Evolutionary conservation across 2,113 vertebrate genomes (phyloP), one percentile per base, ranked within the genome.

Genomic region (Pardalotus punctatus): DNA sequence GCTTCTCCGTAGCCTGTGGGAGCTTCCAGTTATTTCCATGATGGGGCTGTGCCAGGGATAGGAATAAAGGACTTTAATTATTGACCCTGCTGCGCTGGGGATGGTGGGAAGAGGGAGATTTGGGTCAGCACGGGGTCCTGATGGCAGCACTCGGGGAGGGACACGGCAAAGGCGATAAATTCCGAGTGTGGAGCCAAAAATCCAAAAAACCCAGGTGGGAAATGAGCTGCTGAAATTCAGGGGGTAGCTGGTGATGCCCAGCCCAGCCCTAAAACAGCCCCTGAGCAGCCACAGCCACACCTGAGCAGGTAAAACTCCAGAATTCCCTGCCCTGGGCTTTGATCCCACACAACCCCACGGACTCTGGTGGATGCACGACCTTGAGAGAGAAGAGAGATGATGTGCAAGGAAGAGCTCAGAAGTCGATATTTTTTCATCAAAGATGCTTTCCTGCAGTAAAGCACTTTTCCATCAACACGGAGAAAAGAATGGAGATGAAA

Each of bases 61-160:
- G 76, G 58, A 76, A 79, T 56, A 79, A 91, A 94, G 81, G 42
- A 15, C 51, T 97, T 96, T 86, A 93, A 97, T 97, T 96, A 92
- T 90, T 93, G 93, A 94, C 66, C 77, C 74, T 72, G 48, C 90
- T 78, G 65, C 61, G 79, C 78, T 61, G 83, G 36, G 38, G 76
- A 57, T n/a, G 14, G 74, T 74, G 81, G n/a, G 70, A 57, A 74
- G 73, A 89, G 64, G 60, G 91, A 86, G 60, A 58, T 93, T 91
- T 74, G 64, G 50, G 70, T 74, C 91, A 74, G 66, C 71, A 57
- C 24, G 5, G 85, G 64, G 78, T 64, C 90, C 48, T 35, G 70
- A 91, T 19, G 76, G 81, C 57, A 84, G 57, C 21, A 11, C 73
- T 43, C 35, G 42, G 45, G 71, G 74, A 58, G 74, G 89, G 82